Base-by-base conservation (phyloP, 2,797 vertebrate genomes). In the Vipera latastei region DNA sequence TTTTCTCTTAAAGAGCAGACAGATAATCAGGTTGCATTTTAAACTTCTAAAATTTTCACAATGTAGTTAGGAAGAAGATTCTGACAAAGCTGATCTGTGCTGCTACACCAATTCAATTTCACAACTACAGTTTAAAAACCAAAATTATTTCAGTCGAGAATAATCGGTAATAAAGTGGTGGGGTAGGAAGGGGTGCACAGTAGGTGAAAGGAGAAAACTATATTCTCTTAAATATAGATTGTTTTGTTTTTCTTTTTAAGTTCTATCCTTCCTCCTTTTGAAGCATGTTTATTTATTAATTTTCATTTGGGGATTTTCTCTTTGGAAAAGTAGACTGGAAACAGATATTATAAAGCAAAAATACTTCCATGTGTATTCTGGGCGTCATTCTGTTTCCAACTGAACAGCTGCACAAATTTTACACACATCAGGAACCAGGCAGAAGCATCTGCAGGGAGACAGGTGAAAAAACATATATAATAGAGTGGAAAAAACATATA, bases 1-100 rank as follows among this genome's bases (percentile, higher is more conserved):
- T 86, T 65, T 93, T 98, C 95, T 98, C 91, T 92, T 94, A 93
- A 95, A 88, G 83, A 92, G 59, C 44, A 94, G 91, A 20, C 26
- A 4, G 7, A 90, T 28, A 93, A 88, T 53, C 1, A 8, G 55
- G 90, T 78, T 92, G 32, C 8, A 8, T 93, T 94, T 0, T 4
- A 94, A 89, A 90, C 93, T 92, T 93, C 63, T 93, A 88, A 87
- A 59, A 86, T 32, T 85, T 92, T 55, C 90, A 90, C 26, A 86
- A 69, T 53, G 89, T 25, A 48, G 32, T 94, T 88, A 92, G 83
- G 69, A 92, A 89, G 57, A 26, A 22, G 48, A 48, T 48, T 86
- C 78, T 51, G 38, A 48, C 12, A 18, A 91, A 38, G 38, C 44
- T 11, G 73, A 51, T 65, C 12, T 63, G 32, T 8, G 7, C 51